Percentiles rank a stretch among this genome's conserved stretches.
These are phyloP conservation scores for Mirza zaza DNA, from an alignment of 2,113 vertebrate species.

Conservation along the genomic window DNA sequence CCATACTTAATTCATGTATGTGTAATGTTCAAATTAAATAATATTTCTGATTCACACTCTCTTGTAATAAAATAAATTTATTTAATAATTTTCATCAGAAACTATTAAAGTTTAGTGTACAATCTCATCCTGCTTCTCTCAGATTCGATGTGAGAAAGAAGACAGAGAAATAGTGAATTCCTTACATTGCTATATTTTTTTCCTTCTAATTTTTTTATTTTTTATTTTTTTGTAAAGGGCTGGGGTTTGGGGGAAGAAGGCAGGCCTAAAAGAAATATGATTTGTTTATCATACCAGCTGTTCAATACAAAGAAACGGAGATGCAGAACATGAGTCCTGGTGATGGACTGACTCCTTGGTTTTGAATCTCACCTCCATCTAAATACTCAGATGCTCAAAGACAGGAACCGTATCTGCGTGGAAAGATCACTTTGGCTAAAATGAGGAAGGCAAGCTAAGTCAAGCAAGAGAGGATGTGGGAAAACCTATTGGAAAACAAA, in stretches of 20 bases:
- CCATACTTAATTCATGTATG: not conserved
- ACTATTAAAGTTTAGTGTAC: not conserved
- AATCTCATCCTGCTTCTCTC: not conserved
- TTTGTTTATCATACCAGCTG: not conserved
- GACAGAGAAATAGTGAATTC: not conserved
- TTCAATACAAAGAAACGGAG: not conserved
- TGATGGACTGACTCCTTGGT: not conserved
- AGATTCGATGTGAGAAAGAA: not conserved
- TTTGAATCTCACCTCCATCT: not conserved
- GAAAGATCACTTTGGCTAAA: not conserved
- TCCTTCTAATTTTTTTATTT: not conserved
- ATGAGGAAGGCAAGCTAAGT: not conserved
- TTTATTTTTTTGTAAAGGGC: not conserved
- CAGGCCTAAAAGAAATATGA: not conserved
- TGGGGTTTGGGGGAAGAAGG: not conserved
- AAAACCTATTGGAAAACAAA: not conserved
- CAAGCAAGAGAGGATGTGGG: not conserved
- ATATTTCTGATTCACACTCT: not conserved
- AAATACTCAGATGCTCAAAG: not conserved
- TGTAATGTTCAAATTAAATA: not conserved
- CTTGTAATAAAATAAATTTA: not conserved
- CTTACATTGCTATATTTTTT: not conserved
- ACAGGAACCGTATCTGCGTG: not conserved
- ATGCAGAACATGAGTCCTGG: not conserved
- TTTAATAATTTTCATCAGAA: not conserved